Percentiles rank a stretch among this genome's conserved stretches.
phyloP scores from a whole-genome alignment of 1,140 invertebrate genomes.

The Halesus radiatus region DNA sequence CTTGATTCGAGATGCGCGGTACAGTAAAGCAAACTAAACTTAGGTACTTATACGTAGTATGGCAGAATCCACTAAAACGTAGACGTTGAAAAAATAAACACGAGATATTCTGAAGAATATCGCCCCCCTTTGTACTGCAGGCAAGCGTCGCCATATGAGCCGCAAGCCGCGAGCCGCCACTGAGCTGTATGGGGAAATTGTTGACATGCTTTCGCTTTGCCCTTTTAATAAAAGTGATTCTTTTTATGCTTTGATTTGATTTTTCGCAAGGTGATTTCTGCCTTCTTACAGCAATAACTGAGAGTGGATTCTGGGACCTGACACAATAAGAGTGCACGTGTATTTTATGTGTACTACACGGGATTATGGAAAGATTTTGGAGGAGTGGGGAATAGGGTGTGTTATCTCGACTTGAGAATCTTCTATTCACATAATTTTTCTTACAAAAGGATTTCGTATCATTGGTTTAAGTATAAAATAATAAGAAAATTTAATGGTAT shows the following conservation, averaged over 20 bases:
- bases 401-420: too few relatives aligned
- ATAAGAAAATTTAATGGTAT: too few relatives aligned
- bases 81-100: too few relatives aligned
- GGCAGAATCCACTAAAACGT: too few relatives aligned
- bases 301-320: slow-evolving; percentile 17
- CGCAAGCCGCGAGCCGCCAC: slow-evolving; percentile 16
- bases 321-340: not conserved
- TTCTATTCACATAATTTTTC: too few relatives aligned
- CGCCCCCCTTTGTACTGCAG: not conserved
- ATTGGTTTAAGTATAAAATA: too few relatives aligned
- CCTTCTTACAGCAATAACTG: slow-evolving; percentile 22
- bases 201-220: slow-evolving; percentile 41
- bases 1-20: too few relatives aligned
- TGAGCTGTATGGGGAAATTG: slow-evolving; percentile 32
- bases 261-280: slow-evolving; percentile 31
- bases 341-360: not conserved
- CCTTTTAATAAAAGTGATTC: slow-evolving; percentile 44
- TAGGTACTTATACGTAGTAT: too few relatives aligned
- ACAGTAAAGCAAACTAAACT: too few relatives aligned
- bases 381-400: too few relatives aligned
- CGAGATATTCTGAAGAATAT: not conserved
- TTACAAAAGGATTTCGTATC: too few relatives aligned
- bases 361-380: too few relatives aligned
- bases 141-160: slow-evolving; percentile 18
- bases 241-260: slow-evolving; percentile 42